Conservation (phyloP, 2,797 vertebrate species). For the Spatula clypeata region DNA sequence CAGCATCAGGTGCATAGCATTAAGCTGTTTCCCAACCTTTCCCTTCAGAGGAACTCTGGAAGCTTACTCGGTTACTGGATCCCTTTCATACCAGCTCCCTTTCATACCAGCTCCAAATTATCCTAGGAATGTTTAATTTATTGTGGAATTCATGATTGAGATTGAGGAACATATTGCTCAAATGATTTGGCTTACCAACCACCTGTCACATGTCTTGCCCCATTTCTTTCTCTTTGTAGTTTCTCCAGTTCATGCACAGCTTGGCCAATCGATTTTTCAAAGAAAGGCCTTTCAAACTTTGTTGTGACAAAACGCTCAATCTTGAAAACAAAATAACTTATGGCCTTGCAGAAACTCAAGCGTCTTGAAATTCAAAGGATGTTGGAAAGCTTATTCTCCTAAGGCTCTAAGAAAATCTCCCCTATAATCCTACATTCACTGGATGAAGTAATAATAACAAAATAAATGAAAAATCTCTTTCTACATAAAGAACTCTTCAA, state of each 20-base stretch:
- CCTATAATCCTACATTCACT: neutral
- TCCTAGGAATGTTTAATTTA: neutral
- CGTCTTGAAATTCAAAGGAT: neutral
- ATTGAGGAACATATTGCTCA: neutral
- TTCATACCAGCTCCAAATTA: neutral
- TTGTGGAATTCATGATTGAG: neutral
- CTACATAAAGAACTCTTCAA: neutral
- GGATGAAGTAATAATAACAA: too few species aligned
- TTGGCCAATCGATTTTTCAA: neutral
- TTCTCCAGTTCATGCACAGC: neutral
- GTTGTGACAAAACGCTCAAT: neutral
- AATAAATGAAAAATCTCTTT: neutral
- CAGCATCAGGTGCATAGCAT: neutral
- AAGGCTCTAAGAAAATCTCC: neutral
- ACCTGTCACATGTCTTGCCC: neutral
- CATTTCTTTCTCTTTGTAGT: neutral
- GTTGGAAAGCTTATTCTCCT: neutral
- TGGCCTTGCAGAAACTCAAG: neutral
- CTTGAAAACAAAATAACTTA: neutral
- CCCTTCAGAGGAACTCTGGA: neutral
- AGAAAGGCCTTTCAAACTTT: neutral
- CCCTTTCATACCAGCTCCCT: neutral
- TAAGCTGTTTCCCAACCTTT: neutral
- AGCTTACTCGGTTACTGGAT: neutral
- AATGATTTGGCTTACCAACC: neutral